phyloP scores from a whole-genome alignment of 2,888 invertebrate species.

The Salpingus planirostris region DNA sequence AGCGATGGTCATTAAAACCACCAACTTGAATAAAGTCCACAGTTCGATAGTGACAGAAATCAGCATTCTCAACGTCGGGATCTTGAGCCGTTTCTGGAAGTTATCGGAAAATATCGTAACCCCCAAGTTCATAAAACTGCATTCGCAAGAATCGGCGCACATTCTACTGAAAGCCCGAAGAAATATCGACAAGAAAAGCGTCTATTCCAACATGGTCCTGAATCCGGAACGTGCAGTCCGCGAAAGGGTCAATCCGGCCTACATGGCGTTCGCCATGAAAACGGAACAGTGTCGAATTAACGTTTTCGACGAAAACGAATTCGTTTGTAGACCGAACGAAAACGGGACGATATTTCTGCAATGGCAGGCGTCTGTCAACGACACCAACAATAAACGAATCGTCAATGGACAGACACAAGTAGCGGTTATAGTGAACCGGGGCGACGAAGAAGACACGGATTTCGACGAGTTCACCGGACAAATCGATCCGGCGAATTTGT shows the following conservation, averaged over 20 bases:
- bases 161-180: conserved; percentile 44
- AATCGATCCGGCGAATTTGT: conserved; percentile 11
- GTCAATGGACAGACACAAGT: conserved; percentile 64
- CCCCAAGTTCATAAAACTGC: conserved; percentile 38
- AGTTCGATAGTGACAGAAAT: conserved; percentile 49
- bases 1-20: conserved; percentile 58
- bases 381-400: conserved; percentile 46
- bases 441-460: conserved; percentile 16
- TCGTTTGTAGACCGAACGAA: conserved; percentile 20
- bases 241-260: conserved; percentile 34
- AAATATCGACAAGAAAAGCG: conserved; percentile 19
- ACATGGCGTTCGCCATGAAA: conserved; percentile 43
- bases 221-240: conserved; percentile 23
- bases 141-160: conserved; percentile 47
- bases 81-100: conserved; percentile 55
- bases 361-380: conserved; percentile 40
- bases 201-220: conserved; percentile 37
- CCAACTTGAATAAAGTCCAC: conserved; percentile 59
- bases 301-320: conserved; percentile 26
- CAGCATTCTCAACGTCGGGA: conserved; percentile 49
- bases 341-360: conserved; percentile 36
- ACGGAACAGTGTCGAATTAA: conserved; percentile 33
- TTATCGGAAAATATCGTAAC: conserved; percentile 36
- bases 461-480: conserved; percentile 8
- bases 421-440: conserved; percentile 45